Base-by-base conservation (phyloP, 1,140 invertebrate genomes). In the Drosophila lacteicornis region DNA sequence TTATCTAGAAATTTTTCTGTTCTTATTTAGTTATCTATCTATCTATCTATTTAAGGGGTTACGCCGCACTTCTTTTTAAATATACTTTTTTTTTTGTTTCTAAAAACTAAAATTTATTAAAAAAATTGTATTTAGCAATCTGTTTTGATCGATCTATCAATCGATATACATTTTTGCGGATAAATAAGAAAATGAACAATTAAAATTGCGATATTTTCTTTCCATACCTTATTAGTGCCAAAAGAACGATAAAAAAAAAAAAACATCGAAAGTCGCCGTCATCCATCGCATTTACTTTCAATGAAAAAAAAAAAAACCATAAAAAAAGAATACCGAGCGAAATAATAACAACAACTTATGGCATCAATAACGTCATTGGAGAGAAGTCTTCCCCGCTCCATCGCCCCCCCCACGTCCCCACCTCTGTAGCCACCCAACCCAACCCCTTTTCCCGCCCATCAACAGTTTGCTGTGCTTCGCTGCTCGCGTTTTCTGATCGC, bases 361-460 rank as follows among this genome's bases (percentile, higher is more conserved):
- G 57, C 82, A 85, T 86, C 78, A 69, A 82, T 81, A 85, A 82
- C 82, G 82, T 86, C 82, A 86, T 85, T 49, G 58, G 78, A 67
- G 30, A 49, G 61, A 50, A 57, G 50, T 55, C 33, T 59, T 30
- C 27, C 46, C 27, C 25, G n/a, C 45, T 11, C 45, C 66, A 17
- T 22, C 27, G 19, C 19, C 9, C 36, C 33, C 33, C 4, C 33
- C 9, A 36, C 9, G 6, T 9, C 13, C 33, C 49, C 11, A 19
- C 43, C 25, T 50, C 9, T 43, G 19, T 11, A 15, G 22, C 38
- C 33, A 11, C n/a, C 42, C 65, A 22, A 30, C 15, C 27, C 19
- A 13, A 11, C n/a, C 11, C 36, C 11, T 36, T 6, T 22, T 51
- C 19, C 12, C 25, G 19, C 33, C 46, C 66, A 36, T 71, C 55